Evolutionary conservation across 2,888 invertebrate genomes (phyloP), one percentile per base, ranked within the genome.

Genomic region (Chrysomela aeneicollis): DNA sequence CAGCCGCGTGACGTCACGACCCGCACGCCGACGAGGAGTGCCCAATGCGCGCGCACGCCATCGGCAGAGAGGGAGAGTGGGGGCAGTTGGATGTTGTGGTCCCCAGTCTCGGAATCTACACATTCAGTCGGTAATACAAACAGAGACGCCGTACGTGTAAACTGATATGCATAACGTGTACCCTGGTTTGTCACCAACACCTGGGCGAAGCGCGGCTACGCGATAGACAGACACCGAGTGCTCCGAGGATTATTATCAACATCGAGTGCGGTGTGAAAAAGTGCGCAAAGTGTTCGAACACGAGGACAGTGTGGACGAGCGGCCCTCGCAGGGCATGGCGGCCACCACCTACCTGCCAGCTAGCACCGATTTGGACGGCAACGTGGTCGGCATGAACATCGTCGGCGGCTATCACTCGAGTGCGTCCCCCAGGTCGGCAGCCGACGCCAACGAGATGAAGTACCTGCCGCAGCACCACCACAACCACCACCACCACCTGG

Each of bases 311-410:
- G 78, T 85, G 85, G 74, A 73, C 69, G 85, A 86, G 86, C 87
- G 88, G 87, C 88, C 82, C 78, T 78, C 79, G 71, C 81, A 81
- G 90, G 91, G 87, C 91, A 95, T 95, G 94, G 94, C 95, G 89
- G 94, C 95, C 88, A 93, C 95, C 86, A 92, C 94, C 87, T 95
- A 95, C 87, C 92, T 95, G 89, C 88, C 89, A 83, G 91, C 93
- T 84, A 87, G 88, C 85, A 90, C 92, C 84, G 93, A 93, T 82
- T 83, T 89, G 83, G 88, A 88, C 86, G 87, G 89, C 81, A 87
- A 88, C 81, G 86, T 88, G 83, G 87, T 92, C 82, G 92, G 92
- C 81, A 87, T 87, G 87, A 89, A 86, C 81, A 86, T 89, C 85
- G 86, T 89, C 81, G 90, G 91, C 84, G 92, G 92, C 83, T 93